These are phyloP conservation scores for human (Homo sapiens) DNA, from an alignment of 2,113 vertebrate genomes.

Conservation along the genomic window GRCh38 chr1:236944001-236944500, in stretches of 20 bases:
- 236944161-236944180: not conserved
- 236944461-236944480: conserved; percentile 28
- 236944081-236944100: not conserved
- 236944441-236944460: not conserved
- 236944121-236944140: not conserved
- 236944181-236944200: not conserved
- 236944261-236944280: not conserved
- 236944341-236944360: not conserved
- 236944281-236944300: not conserved
- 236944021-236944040: not conserved
- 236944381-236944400: no score
- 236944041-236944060: not conserved
- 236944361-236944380: not conserved
- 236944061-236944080: not conserved
- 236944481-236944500: not conserved
- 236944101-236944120: not conserved
- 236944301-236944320: not conserved
- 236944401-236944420: not conserved
- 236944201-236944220: not conserved
- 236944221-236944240: not conserved
- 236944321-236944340: not conserved
- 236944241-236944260: not conserved
- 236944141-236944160: no score
- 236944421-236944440: not conserved
- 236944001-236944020: not conserved